Percentiles rank a stretch among this genome's conserved stretches.
These are phyloP conservation scores for Sceloporus tristichus DNA, from an alignment of 2,113 vertebrate species.

Conservation along the genomic window DNA sequence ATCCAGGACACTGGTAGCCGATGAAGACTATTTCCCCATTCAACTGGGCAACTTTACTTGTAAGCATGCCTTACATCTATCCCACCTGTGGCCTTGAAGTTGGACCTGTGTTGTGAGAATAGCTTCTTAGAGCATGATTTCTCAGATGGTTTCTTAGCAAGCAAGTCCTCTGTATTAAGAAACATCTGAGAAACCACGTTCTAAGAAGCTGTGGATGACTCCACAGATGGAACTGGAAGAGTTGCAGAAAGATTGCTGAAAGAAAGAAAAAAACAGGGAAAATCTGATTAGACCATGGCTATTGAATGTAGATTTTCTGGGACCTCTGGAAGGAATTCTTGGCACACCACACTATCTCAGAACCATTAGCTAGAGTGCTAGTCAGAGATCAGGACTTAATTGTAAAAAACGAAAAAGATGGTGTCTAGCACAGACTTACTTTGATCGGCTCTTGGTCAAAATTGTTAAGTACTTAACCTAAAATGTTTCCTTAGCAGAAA, in stretches of 20 bases:
- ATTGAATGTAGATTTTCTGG: neutral
- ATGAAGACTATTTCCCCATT: neutral
- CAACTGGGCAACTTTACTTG: neutral
- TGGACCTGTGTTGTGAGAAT: neutral
- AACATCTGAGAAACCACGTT: too few species aligned
- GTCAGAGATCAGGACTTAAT: neutral
- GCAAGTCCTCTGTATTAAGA: too few species aligned
- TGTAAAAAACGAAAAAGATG: neutral
- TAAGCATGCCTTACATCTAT: neutral
- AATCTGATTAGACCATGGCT: neutral
- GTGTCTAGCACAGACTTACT: neutral
- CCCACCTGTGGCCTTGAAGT: neutral
- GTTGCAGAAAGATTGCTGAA: neutral
- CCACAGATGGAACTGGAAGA: too few species aligned
- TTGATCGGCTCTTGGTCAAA: neutral
- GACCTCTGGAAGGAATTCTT: neutral
- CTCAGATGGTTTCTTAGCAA: neutral
- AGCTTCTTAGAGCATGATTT: neutral
- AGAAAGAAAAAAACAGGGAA: neutral
- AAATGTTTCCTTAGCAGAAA: slow-evolving; percentile 24
- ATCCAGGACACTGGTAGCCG: neutral
- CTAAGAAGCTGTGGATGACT: too few species aligned
- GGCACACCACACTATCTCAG: neutral
- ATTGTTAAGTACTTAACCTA: slow-evolving; percentile 32
- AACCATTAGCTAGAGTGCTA: neutral